Evolutionary conservation across 2,888 invertebrate species (phyloP).

Genomic region (Gibbula magus): DNA sequence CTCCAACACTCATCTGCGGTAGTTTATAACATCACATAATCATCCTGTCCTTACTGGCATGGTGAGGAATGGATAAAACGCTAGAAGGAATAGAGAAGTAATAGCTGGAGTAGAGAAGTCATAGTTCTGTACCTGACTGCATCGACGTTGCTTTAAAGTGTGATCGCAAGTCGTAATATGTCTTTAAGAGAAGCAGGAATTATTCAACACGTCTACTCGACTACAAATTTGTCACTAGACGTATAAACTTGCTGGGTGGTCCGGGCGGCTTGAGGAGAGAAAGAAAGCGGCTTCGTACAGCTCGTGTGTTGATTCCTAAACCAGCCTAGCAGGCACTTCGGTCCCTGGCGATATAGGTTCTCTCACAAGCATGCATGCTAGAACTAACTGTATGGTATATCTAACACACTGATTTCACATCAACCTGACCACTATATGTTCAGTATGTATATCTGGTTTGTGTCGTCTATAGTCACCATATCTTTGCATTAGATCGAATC

Average conservation of each 20-base stretch:
- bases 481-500: too few species aligned
- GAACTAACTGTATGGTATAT: too few species aligned
- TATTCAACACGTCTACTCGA: conserved; percentile 3
- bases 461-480: too few species aligned
- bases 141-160: not conserved
- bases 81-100: not conserved
- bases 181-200: not conserved
- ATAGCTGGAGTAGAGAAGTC: not conserved
- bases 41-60: not conserved
- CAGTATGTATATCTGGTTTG: too few species aligned
- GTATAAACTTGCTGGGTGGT: conserved; percentile 9
- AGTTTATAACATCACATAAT: not conserved
- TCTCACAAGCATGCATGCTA: too few species aligned
- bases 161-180: not conserved
- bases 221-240: conserved; percentile 12
- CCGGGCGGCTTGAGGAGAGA: not conserved
- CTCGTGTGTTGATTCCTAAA: conserved; percentile 13
- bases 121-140: not conserved
- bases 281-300: not conserved
- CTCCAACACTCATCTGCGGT: not conserved
- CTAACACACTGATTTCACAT: too few species aligned
- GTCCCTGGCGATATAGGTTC: too few species aligned
- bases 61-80: not conserved
- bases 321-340: not conserved
- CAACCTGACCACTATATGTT: too few species aligned